These are phyloP conservation scores for Spodoptera exigua DNA, from an alignment of 2,888 invertebrate genomes.

Conservation along the genomic window DNA sequence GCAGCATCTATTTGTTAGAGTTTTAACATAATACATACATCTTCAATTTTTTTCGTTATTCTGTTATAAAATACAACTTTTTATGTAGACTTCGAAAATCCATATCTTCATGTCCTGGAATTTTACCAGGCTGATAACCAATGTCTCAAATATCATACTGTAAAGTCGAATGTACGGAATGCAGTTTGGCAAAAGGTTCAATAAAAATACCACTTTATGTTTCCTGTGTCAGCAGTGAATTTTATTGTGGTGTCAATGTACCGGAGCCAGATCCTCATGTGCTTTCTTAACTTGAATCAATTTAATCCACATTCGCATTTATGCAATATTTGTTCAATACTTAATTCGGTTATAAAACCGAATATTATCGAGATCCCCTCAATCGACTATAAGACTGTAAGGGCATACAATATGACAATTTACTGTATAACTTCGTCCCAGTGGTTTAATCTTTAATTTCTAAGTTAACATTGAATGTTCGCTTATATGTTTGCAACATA, in stretches of 20 bases:
- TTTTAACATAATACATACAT: too few relatives aligned
- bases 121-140: constrained; percentile 54
- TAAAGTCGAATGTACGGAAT: constrained; percentile 73
- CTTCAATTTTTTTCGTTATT: constrained; percentile 10
- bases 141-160: constrained; percentile 65
- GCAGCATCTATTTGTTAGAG: constrained; percentile 12
- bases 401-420: constrained; percentile 37
- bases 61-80: constrained; percentile 28
- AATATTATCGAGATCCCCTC: constrained; percentile 43
- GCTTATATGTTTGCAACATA: constrained; percentile 14
- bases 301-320: constrained; percentile 69
- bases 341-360: constrained; percentile 46
- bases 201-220: constrained; percentile 86
- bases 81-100: constrained; percentile 41
- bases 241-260: constrained; percentile 84
- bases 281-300: constrained; percentile 71
- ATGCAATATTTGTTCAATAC: constrained; percentile 57
- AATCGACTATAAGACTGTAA: constrained; percentile 39
- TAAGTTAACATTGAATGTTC: constrained; percentile 19
- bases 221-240: constrained; percentile 83
- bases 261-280: constrained; percentile 73
- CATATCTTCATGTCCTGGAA: constrained; percentile 33
- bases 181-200: constrained; percentile 82
- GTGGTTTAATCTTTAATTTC: constrained; percentile 44
- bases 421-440: constrained; percentile 25